Evolutionary conservation across 2,888 invertebrate genomes (phyloP).

Genomic region (Bellardia pandia): DNA sequence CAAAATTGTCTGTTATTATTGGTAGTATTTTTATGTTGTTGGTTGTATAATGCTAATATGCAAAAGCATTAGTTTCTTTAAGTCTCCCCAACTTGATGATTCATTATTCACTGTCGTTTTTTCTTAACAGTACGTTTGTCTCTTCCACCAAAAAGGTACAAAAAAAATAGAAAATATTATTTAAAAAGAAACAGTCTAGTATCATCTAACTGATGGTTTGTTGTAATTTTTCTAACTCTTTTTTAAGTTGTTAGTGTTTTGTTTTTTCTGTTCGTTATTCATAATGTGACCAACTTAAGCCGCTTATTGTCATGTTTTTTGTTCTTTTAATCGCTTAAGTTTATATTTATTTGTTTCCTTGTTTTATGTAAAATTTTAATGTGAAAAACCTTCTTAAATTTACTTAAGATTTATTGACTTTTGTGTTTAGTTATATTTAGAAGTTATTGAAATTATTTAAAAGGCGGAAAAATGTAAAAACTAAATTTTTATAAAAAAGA

Average conservation of each 20-base stretch:
- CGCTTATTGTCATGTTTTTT: constrained; percentile 52
- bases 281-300: constrained; percentile 65
- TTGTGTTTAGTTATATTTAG: not conserved
- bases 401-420: constrained; percentile 7
- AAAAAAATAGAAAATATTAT: not conserved
- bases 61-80: constrained; percentile 68
- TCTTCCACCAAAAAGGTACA: constrained; percentile 37
- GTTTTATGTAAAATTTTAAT: constrained; percentile 2
- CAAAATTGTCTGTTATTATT: constrained; percentile 42
- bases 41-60: constrained; percentile 64
- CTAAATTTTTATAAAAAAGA: too few species aligned
- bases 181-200: constrained; percentile 31
- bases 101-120: constrained; percentile 73
- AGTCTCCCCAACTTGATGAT: constrained; percentile 62
- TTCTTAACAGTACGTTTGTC: constrained; percentile 67
- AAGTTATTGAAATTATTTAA: too few species aligned
- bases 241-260: constrained; percentile 36
- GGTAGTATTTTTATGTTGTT: constrained; percentile 45
- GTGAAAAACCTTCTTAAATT: constrained; percentile 5
- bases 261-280: constrained; percentile 12
- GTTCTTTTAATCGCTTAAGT: constrained; percentile 50
- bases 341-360: constrained; percentile 47
- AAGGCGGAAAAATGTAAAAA: too few species aligned
- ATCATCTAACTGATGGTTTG: constrained; percentile 60
- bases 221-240: constrained; percentile 54